A percentile compares a stretch with the other conserved stretches of the same genome.
These are phyloP conservation scores for Glyptemys insculpta DNA, from an alignment of 2,797 vertebrate species.

Conservation along the genomic window DNA sequence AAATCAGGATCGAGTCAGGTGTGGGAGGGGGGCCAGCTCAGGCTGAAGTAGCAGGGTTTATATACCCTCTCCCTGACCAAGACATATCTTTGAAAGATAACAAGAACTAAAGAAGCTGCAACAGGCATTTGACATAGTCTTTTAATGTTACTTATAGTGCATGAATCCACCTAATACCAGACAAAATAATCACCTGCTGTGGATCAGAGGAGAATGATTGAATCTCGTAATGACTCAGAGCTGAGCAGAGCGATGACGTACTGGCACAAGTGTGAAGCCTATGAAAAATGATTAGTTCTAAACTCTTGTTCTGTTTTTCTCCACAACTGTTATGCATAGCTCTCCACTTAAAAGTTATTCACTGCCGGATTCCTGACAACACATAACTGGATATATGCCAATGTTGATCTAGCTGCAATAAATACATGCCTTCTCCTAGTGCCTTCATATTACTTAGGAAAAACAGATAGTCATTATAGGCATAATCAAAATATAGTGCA, in stretches of 20 bases:
- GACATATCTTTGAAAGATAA: neutral
- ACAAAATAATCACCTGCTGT: neutral
- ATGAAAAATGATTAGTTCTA: neutral
- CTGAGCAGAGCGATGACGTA: neutral
- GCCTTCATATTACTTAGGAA: neutral
- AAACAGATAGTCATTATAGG: neutral
- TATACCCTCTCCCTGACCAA: neutral
- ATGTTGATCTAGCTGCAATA: neutral
- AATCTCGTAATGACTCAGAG: neutral
- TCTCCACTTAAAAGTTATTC: neutral
- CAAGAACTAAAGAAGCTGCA: neutral
- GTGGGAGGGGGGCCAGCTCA: neutral
- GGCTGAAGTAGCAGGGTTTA: neutral
- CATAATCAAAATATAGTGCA: neutral
- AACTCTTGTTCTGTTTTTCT: neutral
- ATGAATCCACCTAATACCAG: neutral
- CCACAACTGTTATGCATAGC: fast-evolving
- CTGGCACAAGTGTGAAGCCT: neutral
- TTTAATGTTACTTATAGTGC: neutral
- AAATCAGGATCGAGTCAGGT: neutral
- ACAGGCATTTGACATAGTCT: neutral
- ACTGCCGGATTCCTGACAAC: neutral
- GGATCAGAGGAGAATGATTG: neutral
- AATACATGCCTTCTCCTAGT: neutral
- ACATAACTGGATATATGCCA: neutral